Percentiles rank a stretch among this genome's conserved stretches.
Evolutionary conservation across 2,113 vertebrate genomes (phyloP).

Genomic region (Lanius collurio): DNA sequence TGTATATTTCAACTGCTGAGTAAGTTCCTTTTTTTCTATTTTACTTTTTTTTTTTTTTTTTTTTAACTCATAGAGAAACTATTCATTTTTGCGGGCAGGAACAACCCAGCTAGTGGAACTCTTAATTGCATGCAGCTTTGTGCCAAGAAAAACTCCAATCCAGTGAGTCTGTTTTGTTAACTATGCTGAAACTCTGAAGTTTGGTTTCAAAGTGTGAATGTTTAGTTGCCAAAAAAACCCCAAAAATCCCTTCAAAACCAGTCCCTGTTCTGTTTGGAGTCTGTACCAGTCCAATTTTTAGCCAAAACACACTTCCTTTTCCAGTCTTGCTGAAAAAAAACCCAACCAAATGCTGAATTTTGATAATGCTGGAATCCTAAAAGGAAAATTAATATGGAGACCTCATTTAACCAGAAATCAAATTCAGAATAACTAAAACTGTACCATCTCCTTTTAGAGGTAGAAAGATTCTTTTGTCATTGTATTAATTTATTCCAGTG

Average conservation of each 20-base stretch:
- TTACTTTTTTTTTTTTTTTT: neutral
- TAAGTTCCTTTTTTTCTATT: constrained; percentile 25
- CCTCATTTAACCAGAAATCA: neutral
- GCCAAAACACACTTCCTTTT: neutral
- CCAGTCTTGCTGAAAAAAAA: neutral
- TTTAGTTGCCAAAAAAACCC: neutral
- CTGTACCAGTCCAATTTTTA: neutral
- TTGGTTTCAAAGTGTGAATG: neutral
- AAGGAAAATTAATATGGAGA: neutral
- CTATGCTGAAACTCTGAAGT: neutral
- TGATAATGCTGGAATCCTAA: neutral
- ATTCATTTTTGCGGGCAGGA: constrained; percentile 45
- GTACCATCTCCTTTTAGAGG: neutral
- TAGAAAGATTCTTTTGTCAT: neutral
- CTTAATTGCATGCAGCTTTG: constrained; percentile 12
- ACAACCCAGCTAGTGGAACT: constrained; percentile 45
- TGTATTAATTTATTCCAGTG: neutral
- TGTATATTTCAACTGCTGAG: constrained; percentile 58
- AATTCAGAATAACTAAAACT: neutral
- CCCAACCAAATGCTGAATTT: neutral
- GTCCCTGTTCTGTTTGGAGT: neutral
- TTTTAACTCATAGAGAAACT: neutral
- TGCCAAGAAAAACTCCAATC: constrained; percentile 16
- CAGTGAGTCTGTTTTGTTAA: neutral
- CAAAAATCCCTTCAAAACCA: neutral